Evolutionary conservation across 2,888 invertebrate species (phyloP).

Genomic region (Leptinotarsa juncta): DNA sequence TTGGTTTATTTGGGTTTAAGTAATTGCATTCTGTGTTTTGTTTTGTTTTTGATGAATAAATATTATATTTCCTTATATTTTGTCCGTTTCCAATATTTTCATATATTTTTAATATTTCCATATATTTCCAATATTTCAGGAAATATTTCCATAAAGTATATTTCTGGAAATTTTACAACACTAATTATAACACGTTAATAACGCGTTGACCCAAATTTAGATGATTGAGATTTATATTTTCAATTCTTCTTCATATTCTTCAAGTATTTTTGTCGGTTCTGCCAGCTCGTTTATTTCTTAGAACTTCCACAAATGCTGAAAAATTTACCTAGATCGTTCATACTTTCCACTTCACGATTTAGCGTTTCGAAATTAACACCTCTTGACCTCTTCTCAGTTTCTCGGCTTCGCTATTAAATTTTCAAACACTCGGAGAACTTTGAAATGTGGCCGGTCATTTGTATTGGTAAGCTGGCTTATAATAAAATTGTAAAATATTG

Average conservation of each 20-base stretch:
- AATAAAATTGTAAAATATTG: slow-evolving; percentile 61
- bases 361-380: neutral
- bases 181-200: no score
- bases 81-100: no score
- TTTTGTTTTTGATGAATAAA: no score
- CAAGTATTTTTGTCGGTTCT: neutral
- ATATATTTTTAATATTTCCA: no score
- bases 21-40: no score
- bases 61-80: no score
- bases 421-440: slow-evolving; percentile 35
- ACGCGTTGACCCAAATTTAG: no score
- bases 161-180: no score
- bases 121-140: no score
- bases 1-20: no score
- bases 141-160: no score
- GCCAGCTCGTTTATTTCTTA: neutral
- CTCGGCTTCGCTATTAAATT: slow-evolving; percentile 2
- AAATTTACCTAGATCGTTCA: neutral
- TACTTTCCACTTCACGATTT: neutral
- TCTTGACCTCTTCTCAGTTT: slow-evolving; percentile 11
- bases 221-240: no score
- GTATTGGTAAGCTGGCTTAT: slow-evolving; percentile 52
- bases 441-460: slow-evolving; percentile 44
- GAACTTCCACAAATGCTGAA: neutral
- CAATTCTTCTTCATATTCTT: neutral